Evolutionary conservation across 2,113 vertebrate genomes (phyloP), one percentile per base, ranked within the genome.

Genomic region (Reinhardtius hippoglossoides): DNA sequence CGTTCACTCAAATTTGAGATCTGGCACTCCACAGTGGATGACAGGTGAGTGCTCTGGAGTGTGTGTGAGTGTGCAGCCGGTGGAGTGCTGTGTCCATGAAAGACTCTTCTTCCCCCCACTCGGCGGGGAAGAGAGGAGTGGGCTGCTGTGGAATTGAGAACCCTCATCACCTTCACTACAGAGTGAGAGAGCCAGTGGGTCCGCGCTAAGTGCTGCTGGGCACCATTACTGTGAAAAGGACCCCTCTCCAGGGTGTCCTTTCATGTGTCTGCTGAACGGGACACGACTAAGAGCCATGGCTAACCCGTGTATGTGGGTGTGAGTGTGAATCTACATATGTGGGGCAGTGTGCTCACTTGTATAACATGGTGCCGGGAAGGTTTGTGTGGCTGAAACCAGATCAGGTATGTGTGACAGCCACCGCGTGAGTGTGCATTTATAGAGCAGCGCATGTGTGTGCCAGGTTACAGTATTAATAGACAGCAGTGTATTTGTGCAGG

Each of bases 201-300:
- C 87, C 58, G 13, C n/a, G 50, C 70, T 89, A 92, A 93, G 92
- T 91, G 89, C 90, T 91, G 88, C 89, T 27, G 85, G 83, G 85
- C 84, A 91, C 90, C 92, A 90, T 92, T 93, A 93, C 92, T 75
- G 86, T 90, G 89, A 93, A 92, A 92, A 92, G 90, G 86, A 92
- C 89, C 79, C 90, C 91, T 92, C 90, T 92, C 92, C 27, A 83
- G 90, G 91, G 89, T 92, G 91, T 92, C 91, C 91, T 92, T 93
- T 93, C 83, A 91, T 91, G 88, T 89, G 88, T 88, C 84, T 85
- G 83, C 89, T 90, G 81, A 92, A 90, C 87, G 68, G 90, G 82
- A 90, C 87, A 82, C 90, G 82, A 84, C 88, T 74, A 80, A 89
- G 75, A 86, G 88, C 84, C 75, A 86, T 46, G 50, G 88, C 83